phyloP scores from a whole-genome alignment of 2,113 vertebrate genomes.

The Strigops habroptila region DNA sequence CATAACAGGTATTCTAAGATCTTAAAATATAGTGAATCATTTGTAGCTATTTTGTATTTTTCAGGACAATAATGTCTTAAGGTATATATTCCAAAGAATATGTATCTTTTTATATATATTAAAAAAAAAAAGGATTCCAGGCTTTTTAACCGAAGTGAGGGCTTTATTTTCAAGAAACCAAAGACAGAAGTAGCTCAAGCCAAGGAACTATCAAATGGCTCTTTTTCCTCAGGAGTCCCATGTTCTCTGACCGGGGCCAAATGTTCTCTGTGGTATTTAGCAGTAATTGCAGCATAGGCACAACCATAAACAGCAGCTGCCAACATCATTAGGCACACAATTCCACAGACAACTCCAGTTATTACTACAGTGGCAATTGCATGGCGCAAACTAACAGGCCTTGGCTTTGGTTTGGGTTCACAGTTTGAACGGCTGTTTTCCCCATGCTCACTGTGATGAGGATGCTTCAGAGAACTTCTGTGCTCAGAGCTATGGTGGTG shows the following conservation, averaged over 20 bases:
- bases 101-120: background rate
- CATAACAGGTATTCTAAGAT: background rate
- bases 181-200: constrained; percentile 65
- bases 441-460: background rate
- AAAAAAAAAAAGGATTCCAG: background rate
- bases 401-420: constrained; percentile 79
- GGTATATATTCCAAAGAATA: background rate
- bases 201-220: constrained; percentile 73
- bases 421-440: constrained; percentile 68
- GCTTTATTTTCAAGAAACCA: background rate
- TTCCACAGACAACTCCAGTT: constrained; percentile 90
- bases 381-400: constrained; percentile 84
- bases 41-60: background rate
- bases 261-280: constrained; percentile 81
- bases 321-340: constrained; percentile 96
- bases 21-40: background rate
- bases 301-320: constrained; percentile 91
- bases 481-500: constrained; percentile 73
- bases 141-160: background rate
- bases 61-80: background rate
- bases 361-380: constrained; percentile 92
- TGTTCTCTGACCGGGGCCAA: constrained; percentile 40
- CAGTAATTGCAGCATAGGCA: constrained; percentile 89
- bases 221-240: constrained; percentile 71
- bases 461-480: constrained; percentile 44